A percentile compares a stretch with the other conserved stretches of the same genome.
Evolutionary conservation across 2,888 invertebrate genomes (phyloP).

Genomic region (Tetragonula carbonaria): DNA sequence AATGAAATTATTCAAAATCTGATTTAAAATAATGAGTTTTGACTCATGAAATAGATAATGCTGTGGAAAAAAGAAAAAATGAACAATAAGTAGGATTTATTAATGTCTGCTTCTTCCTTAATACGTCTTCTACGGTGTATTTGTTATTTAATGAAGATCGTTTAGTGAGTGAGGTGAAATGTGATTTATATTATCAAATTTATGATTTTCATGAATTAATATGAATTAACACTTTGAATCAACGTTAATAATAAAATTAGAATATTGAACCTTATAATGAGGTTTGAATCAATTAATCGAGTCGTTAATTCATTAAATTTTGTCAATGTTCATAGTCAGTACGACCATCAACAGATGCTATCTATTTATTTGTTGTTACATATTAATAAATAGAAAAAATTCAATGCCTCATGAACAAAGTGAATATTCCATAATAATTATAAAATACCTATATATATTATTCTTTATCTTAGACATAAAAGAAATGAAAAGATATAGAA

Average conservation of each 20-base stretch:
- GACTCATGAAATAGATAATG: constrained; percentile 56
- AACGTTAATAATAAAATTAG: constrained; percentile 62
- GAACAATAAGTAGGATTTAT: constrained; percentile 71
- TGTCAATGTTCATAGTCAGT: constrained; percentile 81
- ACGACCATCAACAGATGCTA: constrained; percentile 81
- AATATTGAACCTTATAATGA: constrained; percentile 42
- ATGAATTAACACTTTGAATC: constrained; percentile 65
- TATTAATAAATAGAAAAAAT: constrained; percentile 79
- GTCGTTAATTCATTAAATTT: constrained; percentile 72
- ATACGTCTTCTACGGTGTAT: constrained; percentile 79
- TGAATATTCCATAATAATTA: constrained; percentile 81
- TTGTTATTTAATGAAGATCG: constrained; percentile 78
- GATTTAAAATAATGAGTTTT: constrained; percentile 57
- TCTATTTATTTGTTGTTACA: constrained; percentile 83
- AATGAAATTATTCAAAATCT: constrained; percentile 61
- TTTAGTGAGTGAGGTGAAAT: constrained; percentile 74
- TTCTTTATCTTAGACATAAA: constrained; percentile 79
- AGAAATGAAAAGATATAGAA: constrained; percentile 71
- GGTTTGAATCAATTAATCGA: constrained; percentile 61
- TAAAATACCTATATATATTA: constrained; percentile 80
- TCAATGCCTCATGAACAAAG: constrained; percentile 77
- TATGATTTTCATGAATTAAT: constrained; percentile 68
- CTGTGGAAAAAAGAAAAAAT: constrained; percentile 48
- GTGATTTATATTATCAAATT: constrained; percentile 72
- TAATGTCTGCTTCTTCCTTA: constrained; percentile 79